phyloP scores from a whole-genome alignment of 2,888 invertebrate species.

The Leptinotarsa peninsularis region DNA sequence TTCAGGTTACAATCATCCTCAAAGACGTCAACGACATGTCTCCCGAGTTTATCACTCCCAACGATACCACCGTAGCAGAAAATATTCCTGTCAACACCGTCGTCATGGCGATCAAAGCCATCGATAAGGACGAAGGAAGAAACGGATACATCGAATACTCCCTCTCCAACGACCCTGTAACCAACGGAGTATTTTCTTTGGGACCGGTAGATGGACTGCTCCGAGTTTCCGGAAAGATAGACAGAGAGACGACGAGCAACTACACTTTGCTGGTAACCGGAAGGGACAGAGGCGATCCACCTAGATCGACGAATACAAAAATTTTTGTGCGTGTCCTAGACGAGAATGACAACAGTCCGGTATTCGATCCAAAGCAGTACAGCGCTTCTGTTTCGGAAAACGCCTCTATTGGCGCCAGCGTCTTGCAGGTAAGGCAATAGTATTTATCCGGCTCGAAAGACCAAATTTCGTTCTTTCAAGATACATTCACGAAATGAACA shows the following conservation, averaged over 20 bases:
- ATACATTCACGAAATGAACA: too few relatives aligned
- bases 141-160: constrained; percentile 90
- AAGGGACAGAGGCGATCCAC: constrained; percentile 88
- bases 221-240: constrained; percentile 86
- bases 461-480: background rate
- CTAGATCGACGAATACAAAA: constrained; percentile 76
- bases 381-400: constrained; percentile 92
- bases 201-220: constrained; percentile 90
- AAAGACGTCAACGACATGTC: constrained; percentile 94
- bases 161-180: constrained; percentile 75
- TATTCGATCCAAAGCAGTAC: constrained; percentile 90
- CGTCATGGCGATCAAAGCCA: constrained; percentile 88
- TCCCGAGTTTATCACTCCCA: constrained; percentile 85
- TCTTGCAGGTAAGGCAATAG: constrained; percentile 76
- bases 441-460: constrained; percentile 4
- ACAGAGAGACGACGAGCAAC: constrained; percentile 82
- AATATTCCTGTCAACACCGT: constrained; percentile 89
- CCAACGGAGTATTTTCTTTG: constrained; percentile 80
- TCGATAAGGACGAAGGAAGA: constrained; percentile 87
- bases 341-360: constrained; percentile 91
- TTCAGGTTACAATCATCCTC: constrained; percentile 86
- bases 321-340: constrained; percentile 83
- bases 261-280: constrained; percentile 86
- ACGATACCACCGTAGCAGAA: constrained; percentile 83
- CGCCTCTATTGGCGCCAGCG: constrained; percentile 92